Evolutionary conservation across 1,140 invertebrate genomes (phyloP).

Genomic region (honey bee (Apis mellifera)): Amel_HAv3.1 CM009935.2:9084501-9085000

Average conservation of each 20-base stretch:
- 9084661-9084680: too few relatives aligned
- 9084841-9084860: background rate
- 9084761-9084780: too few relatives aligned
- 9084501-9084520: background rate
- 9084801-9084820: too few relatives aligned
- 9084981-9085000: constrained; percentile 26
- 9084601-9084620: background rate
- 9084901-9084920: background rate
- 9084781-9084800: too few relatives aligned
- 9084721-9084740: too few relatives aligned
- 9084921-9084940: background rate
- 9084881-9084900: background rate
- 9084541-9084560: background rate
- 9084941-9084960: constrained; percentile 16
- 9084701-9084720: too few relatives aligned
- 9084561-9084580: background rate
- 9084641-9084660: too few relatives aligned
- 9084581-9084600: background rate
- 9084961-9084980: constrained; percentile 39
- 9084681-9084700: too few relatives aligned
- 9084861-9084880: background rate
- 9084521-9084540: constrained; percentile 4
- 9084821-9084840: background rate
- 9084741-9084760: too few relatives aligned
- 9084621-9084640: too few relatives aligned